Percentiles rank a stretch among this genome's conserved stretches.
phyloP scores from a whole-genome alignment of 2,888 invertebrate species.

The Meiosimyza decipiens region DNA sequence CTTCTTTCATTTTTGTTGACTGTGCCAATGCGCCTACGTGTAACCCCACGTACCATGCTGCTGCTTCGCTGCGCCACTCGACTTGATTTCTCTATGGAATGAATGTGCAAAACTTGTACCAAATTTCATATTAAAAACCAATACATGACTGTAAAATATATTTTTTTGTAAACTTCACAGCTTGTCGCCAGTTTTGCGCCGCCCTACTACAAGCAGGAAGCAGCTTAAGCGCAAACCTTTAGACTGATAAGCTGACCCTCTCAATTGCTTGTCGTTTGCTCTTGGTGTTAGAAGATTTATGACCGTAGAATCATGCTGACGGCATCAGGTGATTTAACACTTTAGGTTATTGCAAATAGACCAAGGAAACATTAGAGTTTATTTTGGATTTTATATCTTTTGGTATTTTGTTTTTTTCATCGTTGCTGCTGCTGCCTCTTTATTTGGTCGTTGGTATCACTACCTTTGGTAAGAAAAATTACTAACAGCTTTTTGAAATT shows the following conservation, averaged over 20 bases:
- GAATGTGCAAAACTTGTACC: neutral
- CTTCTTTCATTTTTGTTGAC: slow-evolving; percentile 1
- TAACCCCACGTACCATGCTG: neutral
- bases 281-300: slow-evolving; percentile 52
- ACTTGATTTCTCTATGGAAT: no score
- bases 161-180: slow-evolving; percentile 6
- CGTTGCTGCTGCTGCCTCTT: slow-evolving; percentile 40
- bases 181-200: slow-evolving; percentile 10
- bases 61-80: no score
- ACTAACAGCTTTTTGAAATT: no score
- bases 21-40: neutral
- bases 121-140: slow-evolving; percentile 19
- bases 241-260: slow-evolving; percentile 33
- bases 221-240: neutral
- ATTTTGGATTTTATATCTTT: slow-evolving; percentile 58
- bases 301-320: slow-evolving; percentile 64
- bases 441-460: no score
- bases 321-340: slow-evolving; percentile 66
- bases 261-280: slow-evolving; percentile 35
- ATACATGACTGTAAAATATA: slow-evolving; percentile 31
- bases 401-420: slow-evolving; percentile 54
- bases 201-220: neutral
- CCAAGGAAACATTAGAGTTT: slow-evolving; percentile 51
- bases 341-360: slow-evolving; percentile 61
- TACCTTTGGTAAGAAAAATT: no score